phyloP scores from a whole-genome alignment of 2,113 vertebrate genomes.

The Brachypodius melanocephalos region DNA sequence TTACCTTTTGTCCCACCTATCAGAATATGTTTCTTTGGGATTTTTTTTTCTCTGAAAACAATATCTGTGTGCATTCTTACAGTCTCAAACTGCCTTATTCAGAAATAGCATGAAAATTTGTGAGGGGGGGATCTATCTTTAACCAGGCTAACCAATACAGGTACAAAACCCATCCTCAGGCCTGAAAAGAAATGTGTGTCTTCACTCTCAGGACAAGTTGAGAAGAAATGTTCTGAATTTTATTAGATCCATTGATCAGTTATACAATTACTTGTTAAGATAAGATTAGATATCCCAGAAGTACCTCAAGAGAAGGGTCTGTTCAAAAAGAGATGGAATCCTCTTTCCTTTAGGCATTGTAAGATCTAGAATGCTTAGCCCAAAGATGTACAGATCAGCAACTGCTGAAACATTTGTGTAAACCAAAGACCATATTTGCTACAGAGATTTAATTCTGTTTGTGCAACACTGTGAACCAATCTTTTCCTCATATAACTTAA shows the following conservation, averaged over 20 bases:
- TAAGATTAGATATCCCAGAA: not conserved
- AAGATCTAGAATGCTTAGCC: not conserved
- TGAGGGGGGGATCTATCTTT: not conserved
- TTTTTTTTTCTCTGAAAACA: conserved; percentile 23
- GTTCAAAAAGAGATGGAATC: not conserved
- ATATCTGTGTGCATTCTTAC: not conserved
- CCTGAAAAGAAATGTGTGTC: not conserved
- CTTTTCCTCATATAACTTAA: not conserved
- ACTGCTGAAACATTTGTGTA: not conserved
- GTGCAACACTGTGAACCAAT: not conserved
- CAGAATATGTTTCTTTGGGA: not conserved
- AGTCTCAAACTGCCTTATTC: conserved; percentile 9
- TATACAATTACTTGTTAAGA: not conserved
- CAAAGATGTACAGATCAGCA: not conserved
- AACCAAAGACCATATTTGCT: not conserved
- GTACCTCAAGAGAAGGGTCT: not conserved
- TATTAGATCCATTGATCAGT: not conserved
- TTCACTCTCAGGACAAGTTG: not conserved
- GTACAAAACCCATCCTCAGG: not conserved
- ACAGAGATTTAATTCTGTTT: not conserved
- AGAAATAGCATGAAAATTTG: not conserved
- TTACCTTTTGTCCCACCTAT: conserved; percentile 27
- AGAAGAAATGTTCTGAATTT: not conserved
- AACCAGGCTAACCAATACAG: not conserved
- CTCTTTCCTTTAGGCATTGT: not conserved